A percentile compares a stretch with the other conserved stretches of the same genome.
These are phyloP conservation scores for Apodemia mormo DNA, from an alignment of 2,888 invertebrate genomes.

Conservation along the genomic window DNA sequence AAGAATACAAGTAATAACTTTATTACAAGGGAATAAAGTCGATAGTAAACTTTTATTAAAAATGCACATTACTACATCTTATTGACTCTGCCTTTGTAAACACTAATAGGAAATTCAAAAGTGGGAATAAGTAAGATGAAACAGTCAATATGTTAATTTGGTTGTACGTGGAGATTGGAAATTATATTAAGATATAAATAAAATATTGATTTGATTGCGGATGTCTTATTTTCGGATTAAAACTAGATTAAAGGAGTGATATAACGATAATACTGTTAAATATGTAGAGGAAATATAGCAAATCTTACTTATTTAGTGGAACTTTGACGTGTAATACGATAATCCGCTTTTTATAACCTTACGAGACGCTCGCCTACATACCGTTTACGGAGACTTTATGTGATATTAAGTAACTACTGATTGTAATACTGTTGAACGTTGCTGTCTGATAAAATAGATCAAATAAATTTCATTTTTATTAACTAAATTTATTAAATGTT, in stretches of 20 bases:
- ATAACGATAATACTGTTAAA: conserved; percentile 37
- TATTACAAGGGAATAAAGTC: conserved; percentile 1
- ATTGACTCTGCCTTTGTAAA: conserved; percentile 78
- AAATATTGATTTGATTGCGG: background rate
- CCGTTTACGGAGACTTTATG: conserved; percentile 47
- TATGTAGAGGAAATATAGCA: conserved; percentile 49
- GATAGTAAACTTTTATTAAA: background rate
- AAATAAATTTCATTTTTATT: conserved; percentile 39
- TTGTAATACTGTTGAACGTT: conserved; percentile 35
- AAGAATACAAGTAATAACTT: conserved; percentile 8
- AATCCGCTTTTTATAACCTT: conserved; percentile 66
- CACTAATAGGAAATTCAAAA: conserved; percentile 79
- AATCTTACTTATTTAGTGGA: conserved; percentile 61
- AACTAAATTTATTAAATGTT: conserved; percentile 31
- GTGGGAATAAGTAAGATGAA: conserved; percentile 64
- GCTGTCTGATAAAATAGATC: conserved; percentile 35
- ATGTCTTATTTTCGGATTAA: background rate
- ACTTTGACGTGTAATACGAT: conserved; percentile 59
- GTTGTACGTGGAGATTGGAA: conserved; percentile 25
- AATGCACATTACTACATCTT: conserved; percentile 42
- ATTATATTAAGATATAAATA: conserved; percentile 22
- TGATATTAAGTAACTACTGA: conserved; percentile 58
- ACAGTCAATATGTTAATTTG: conserved; percentile 67
- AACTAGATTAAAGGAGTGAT: conserved; percentile 20
- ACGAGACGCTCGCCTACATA: conserved; percentile 56